A percentile compares a stretch with the other conserved stretches of the same genome.
Evolutionary conservation across 1,140 invertebrate species (phyloP).

Genomic region (Papilio xuthus): DNA sequence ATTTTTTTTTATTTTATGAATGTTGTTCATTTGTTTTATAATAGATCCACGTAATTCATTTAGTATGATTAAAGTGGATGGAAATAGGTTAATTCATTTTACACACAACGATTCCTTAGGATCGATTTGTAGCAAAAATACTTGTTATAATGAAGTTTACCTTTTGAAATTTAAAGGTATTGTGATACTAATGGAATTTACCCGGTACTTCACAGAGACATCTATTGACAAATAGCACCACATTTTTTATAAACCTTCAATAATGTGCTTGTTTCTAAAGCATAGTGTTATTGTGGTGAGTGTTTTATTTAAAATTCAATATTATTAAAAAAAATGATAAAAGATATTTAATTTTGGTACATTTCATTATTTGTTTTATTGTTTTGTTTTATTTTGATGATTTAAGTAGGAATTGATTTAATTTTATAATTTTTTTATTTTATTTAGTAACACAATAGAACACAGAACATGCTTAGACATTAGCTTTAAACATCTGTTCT

Average conservation of each 20-base stretch:
- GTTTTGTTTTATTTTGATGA: not conserved
- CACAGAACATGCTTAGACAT: not conserved
- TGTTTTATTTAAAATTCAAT: not conserved
- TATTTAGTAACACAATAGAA: not conserved
- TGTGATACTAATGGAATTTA: not conserved
- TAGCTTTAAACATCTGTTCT: not conserved
- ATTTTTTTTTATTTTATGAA: no score
- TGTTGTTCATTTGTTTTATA: constrained; percentile 43
- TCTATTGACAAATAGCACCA: not conserved
- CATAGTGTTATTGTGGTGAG: constrained; percentile 44
- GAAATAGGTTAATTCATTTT: no score
- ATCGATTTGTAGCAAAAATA: constrained; percentile 22
- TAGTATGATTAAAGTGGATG: constrained; percentile 22
- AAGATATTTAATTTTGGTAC: no score
- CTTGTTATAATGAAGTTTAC: constrained; percentile 9
- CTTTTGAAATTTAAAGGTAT: not conserved
- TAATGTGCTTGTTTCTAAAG: constrained; percentile 42
- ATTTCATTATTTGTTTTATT: no score
- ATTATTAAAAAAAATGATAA: not conserved
- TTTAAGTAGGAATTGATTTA: not conserved
- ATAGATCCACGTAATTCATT: constrained; percentile 41
- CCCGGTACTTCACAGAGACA: not conserved
- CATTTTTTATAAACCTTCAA: constrained; percentile 16
- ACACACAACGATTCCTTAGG: not conserved
- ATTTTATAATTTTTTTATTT: not conserved